A percentile compares a stretch with the other conserved stretches of the same genome.
Evolutionary conservation across 1,140 invertebrate species (phyloP).

Genomic region (Neotoxoptera formosana): DNA sequence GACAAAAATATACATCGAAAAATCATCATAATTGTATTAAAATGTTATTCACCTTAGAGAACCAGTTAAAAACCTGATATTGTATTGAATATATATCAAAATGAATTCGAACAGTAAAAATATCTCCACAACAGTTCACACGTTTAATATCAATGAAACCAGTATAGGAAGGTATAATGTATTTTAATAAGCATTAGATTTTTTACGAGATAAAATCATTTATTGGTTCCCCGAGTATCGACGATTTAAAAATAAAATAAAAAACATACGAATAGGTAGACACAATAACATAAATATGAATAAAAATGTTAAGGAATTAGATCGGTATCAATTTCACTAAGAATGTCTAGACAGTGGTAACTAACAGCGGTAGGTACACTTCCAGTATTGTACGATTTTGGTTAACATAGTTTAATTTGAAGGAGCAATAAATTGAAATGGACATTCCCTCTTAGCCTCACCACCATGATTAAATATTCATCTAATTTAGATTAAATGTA

Average conservation of each 20-base stretch:
- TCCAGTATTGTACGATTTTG: neutral
- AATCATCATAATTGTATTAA: neutral
- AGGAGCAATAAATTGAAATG: constrained; percentile 19
- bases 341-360: neutral
- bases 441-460: too few species aligned
- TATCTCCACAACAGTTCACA: constrained; percentile 34
- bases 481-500: neutral
- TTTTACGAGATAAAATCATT: constrained; percentile 10
- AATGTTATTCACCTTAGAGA: constrained; percentile 45
- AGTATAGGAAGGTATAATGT: neutral
- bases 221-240: neutral
- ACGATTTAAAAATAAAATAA: neutral
- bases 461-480: neutral
- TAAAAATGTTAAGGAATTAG: constrained; percentile 2
- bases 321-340: constrained; percentile 8
- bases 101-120: constrained; percentile 10
- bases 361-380: neutral
- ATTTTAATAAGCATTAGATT: constrained; percentile 21
- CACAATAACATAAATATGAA: neutral
- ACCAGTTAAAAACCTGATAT: constrained; percentile 53
- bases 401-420: neutral
- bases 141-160: constrained; percentile 35
- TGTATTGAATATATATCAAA: neutral
- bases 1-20: constrained; percentile 27
- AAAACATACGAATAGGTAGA: neutral